phyloP scores from a whole-genome alignment of 2,888 invertebrate genomes.

The Plemyria rubiginata region DNA sequence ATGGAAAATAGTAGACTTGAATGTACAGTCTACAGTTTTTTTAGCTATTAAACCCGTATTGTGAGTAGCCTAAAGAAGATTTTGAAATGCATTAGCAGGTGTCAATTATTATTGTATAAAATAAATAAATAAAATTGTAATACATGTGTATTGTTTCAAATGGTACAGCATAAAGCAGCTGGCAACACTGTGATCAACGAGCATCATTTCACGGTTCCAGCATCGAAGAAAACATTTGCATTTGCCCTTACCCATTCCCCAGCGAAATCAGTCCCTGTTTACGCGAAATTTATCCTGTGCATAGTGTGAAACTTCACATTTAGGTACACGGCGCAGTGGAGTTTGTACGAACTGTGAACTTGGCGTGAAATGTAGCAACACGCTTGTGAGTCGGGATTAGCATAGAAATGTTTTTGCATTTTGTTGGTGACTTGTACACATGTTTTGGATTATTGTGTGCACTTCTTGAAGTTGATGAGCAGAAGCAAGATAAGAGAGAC shows the following conservation, averaged over 20 bases:
- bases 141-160: no score
- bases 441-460: conserved; percentile 14
- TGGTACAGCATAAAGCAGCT: no score
- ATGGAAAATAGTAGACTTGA: no score
- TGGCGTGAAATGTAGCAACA: conserved; percentile 37
- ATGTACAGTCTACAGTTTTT: no score
- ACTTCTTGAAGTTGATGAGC: conserved; percentile 3
- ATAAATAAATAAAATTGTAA: no score
- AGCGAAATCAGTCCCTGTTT: conserved; percentile 27
- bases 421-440: conserved; percentile 31
- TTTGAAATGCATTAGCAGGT: no score
- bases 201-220: neutral
- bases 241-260: no score
- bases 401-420: conserved; percentile 40
- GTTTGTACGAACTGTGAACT: conserved; percentile 36
- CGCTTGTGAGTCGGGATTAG: conserved; percentile 35
- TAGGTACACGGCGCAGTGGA: conserved; percentile 26
- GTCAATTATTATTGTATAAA: no score
- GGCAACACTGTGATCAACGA: neutral
- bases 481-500: neutral
- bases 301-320: conserved; percentile 40
- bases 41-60: no score
- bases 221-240: neutral
- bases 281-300: conserved; percentile 36
- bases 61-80: no score